Evolutionary conservation across 2,113 vertebrate genomes (phyloP).

Genomic region (Oxygymnocypris stewartii): DNA sequence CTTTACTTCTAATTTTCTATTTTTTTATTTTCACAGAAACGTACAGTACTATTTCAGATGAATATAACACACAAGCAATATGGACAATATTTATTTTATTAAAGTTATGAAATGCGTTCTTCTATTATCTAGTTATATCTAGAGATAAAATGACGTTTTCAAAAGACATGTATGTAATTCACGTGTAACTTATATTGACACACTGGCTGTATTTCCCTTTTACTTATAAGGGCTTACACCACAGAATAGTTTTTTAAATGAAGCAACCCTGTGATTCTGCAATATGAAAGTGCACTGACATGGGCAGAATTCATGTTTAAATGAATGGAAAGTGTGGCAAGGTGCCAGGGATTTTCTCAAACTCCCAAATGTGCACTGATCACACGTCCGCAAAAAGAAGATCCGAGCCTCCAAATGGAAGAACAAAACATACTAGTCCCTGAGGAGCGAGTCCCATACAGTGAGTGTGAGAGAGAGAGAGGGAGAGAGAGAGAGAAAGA

Average conservation of each 20-base stretch:
- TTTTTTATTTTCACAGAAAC: too few relatives aligned
- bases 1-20: too few relatives aligned
- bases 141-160: neutral
- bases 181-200: neutral
- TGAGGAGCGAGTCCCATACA: neutral
- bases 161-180: neutral
- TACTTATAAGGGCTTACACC: neutral
- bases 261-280: neutral
- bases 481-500: neutral
- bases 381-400: slow-evolving; percentile 27
- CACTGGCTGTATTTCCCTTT: slow-evolving; percentile 9
- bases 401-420: neutral
- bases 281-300: slow-evolving; percentile 21
- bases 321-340: slow-evolving; percentile 33
- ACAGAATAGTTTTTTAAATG: neutral
- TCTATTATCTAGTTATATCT: neutral
- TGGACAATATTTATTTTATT: neutral
- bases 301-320: neutral
- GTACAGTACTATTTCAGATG: neutral
- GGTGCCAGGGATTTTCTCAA: slow-evolving; percentile 28
- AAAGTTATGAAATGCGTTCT: neutral
- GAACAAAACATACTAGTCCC: neutral
- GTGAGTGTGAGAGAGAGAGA: neutral
- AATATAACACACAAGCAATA: neutral
- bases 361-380: slow-evolving; percentile 4